A percentile compares a stretch with the other conserved stretches of the same genome.
These are phyloP conservation scores for Fratercula arctica DNA, from an alignment of 2,797 vertebrate genomes.

Conservation along the genomic window DNA sequence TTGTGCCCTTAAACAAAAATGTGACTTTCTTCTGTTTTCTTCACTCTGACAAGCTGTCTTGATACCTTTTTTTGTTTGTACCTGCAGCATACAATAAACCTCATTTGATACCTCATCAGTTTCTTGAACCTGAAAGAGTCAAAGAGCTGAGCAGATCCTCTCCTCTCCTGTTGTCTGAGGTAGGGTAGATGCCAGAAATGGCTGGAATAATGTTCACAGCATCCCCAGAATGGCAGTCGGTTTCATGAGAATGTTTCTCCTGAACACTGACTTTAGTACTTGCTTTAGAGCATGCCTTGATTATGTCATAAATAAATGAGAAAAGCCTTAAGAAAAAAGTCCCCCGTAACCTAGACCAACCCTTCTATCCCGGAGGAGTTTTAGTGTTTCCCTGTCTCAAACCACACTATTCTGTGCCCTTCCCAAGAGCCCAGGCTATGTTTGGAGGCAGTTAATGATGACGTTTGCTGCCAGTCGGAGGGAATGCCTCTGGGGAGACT, in stretches of 20 bases:
- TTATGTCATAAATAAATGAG: background rate
- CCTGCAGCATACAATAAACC: constrained; percentile 72
- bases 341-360: background rate
- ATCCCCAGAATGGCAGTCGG: background rate
- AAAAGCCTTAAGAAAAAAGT: background rate
- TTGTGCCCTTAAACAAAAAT: background rate
- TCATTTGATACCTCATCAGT: constrained; percentile 56
- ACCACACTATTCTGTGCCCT: background rate
- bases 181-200: constrained; percentile 30
- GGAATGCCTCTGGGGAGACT: constrained; percentile 44
- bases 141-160: constrained; percentile 77
- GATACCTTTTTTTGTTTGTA: background rate
- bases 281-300: background rate
- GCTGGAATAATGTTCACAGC: background rate
- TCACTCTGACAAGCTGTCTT: background rate
- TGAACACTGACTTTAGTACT: background rate
- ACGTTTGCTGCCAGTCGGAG: background rate
- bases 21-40: background rate
- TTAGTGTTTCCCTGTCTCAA: background rate
- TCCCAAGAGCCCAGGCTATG: background rate
- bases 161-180: constrained; percentile 74
- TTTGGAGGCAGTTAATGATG: constrained; percentile 46
- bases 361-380: background rate
- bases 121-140: constrained; percentile 70
- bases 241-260: background rate